Conservation (phyloP, 2,888 invertebrate species). For the Flexamia atlantica region DNA sequence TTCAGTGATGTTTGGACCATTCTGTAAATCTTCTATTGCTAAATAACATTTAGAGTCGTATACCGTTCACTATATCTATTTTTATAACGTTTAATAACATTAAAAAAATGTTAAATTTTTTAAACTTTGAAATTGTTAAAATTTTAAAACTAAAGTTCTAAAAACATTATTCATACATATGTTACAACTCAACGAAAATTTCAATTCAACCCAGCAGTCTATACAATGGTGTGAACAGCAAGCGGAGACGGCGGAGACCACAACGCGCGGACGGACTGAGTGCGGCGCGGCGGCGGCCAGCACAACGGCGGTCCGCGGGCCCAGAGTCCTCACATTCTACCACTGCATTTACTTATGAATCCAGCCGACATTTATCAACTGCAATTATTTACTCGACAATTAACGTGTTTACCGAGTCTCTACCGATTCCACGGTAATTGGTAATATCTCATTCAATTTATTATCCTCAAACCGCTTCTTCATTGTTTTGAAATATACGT, state of each 20-base stretch:
- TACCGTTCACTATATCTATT: too few species aligned
- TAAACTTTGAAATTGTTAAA: too few species aligned
- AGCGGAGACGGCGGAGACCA: neutral
- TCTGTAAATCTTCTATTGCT: too few species aligned
- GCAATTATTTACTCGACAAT: conserved; percentile 38
- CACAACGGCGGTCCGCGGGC: neutral
- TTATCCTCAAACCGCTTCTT: neutral
- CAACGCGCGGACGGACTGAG: conserved; percentile 26
- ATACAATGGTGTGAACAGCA: neutral
- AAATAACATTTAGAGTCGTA: too few species aligned
- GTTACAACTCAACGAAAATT: too few species aligned
- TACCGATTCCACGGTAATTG: neutral
- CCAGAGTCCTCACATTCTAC: conserved; percentile 14
- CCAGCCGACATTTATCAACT: conserved; percentile 37
- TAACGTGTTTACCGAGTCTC: conserved; percentile 45
- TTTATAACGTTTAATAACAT: too few species aligned
- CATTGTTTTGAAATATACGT: too few species aligned
- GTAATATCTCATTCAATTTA: conserved; percentile 39
- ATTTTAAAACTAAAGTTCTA: too few species aligned
- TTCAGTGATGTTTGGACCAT: too few species aligned
- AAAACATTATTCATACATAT: too few species aligned
- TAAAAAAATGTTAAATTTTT: too few species aligned
- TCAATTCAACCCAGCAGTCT: neutral
- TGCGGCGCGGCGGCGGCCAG: neutral
- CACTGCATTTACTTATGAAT: conserved; percentile 45